Base-by-base conservation (phyloP, 2,888 invertebrate genomes). In the Chrysomela aeneicollis region DNA sequence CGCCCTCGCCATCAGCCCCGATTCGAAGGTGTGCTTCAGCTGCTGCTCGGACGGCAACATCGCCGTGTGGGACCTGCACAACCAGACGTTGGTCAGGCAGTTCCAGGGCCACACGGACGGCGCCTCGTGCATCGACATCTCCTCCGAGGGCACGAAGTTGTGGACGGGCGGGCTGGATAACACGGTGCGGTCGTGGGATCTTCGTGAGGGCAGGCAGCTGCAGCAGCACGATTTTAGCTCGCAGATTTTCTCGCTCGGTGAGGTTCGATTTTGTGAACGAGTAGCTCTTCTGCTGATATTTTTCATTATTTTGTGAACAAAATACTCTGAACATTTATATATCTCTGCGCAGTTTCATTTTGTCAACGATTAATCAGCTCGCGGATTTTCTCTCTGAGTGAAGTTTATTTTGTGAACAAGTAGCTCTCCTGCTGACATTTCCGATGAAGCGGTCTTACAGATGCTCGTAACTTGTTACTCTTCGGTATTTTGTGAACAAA, bases 1-100 rank as follows among this genome's bases (percentile, higher is more conserved):
- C 82, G 98, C 98, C 59, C 88, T 98, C 59, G 98, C 98, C 67
- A 96, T 98, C 76, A 95, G 95, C 75, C 96, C 96, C 0, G 98
- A 98, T 84, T 94, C 95, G 66, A 97, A 97, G 87, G 94, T 97
- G 67, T 97, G 98, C 87, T 99, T 98, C 86, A 96, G 97, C 81
- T 98, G 98, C 83, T 98, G 98, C 86, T 96, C 96, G 76, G 98
- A 99, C 82, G 98, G 98, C 35, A 95, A 97, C 83, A 97, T 98
- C 77, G 96, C 97, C 30, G 96, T 98, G 2, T 98, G 97, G 97
- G 98, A 93, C 82, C 85, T 93, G 54, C 92, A 93, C 76, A 93
- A 92, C 85, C 95, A 97, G 84, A 93, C 92, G 64, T 87, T 97
- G 81, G 94, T 97, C 81, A 89, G 95, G 76, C 94, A 94, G 85